Evolutionary conservation across 2,113 vertebrate genomes (phyloP), one percentile per base, ranked within the genome.

Genomic region (Lepidothrix coronata): DNA sequence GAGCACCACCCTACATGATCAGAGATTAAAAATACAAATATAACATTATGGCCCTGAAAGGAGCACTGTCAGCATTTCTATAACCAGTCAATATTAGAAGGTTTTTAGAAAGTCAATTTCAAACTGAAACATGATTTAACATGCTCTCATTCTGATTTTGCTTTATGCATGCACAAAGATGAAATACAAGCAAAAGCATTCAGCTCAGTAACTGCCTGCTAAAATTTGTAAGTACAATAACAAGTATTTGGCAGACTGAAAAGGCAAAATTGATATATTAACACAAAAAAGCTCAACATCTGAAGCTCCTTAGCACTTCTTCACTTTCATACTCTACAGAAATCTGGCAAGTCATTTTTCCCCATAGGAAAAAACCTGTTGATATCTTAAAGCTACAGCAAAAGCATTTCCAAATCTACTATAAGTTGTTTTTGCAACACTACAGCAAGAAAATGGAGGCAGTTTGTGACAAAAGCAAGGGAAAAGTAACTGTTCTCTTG

Each of bases 1-100:
- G 96, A 96, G 97, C 98, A 78, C 98, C 98, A 79, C 97, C 98
- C 99, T 99, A 97, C 54, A 89, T 14, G 81, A 96, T 88, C 71
- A 44, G 55, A 58, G 39, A 84, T 83, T 55, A 78, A 75, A 95
- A 93, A 95, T 35, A 95, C 6, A 92, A 65, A 44, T 33, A 87
- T 88, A 91, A 28, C 51, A 49, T 97, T 85, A 84, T 4, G n/a
- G 61, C 24, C 19, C n/a, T 61, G 65, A 59, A 75, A 91, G 48
- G 1, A 85, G 13, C 59, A 76, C 48, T 57, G n/a, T 51, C 52
- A 81, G 57, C 58, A 83, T 49, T 92, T 88, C 66, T 76, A 8
- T 33, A 91, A 79, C 12, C 8, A 93, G 48, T 67, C 35, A 82
- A 65, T 66, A 49, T 30, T 75, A 54, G 17, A 51, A n/a, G 15